These are phyloP conservation scores for Ochotona princeps DNA, from an alignment of 2,113 vertebrate genomes.

Conservation along the genomic window DNA sequence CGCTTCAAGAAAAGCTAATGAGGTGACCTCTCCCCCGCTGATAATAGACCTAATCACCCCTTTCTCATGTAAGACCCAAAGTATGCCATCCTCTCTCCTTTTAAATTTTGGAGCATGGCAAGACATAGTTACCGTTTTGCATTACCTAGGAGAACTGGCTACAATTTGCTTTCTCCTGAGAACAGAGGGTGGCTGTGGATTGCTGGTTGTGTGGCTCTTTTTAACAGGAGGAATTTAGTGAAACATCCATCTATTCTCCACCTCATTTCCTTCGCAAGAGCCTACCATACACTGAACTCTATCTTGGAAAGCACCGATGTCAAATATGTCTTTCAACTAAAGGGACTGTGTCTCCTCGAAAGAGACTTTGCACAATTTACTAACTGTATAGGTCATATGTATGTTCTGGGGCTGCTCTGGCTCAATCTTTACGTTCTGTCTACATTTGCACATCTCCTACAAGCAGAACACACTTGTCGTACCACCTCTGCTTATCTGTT, in stretches of 20 bases:
- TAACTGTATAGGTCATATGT: fast-evolving
- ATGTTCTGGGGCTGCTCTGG: fast-evolving
- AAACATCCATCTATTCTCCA: fast-evolving
- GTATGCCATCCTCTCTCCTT: fast-evolving
- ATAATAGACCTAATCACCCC: not conserved
- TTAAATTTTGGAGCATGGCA: no score
- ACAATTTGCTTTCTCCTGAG: not conserved
- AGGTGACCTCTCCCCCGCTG: fast-evolving
- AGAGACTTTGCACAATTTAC: not conserved
- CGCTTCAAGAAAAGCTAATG: no score
- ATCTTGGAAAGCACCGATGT: fast-evolving
- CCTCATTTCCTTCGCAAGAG: not conserved
- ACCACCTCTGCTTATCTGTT: fast-evolving
- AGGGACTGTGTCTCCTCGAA: fast-evolving
- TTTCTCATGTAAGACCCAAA: not conserved
- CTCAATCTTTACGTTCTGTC: not conserved
- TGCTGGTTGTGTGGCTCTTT: fast-evolving
- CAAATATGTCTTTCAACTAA: not conserved
- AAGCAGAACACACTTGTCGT: fast-evolving
- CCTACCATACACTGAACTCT: fast-evolving
- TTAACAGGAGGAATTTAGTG: no score
- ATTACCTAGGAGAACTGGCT: not conserved
- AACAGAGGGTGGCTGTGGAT: fast-evolving
- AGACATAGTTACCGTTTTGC: no score
- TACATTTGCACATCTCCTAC: fast-evolving